Percentiles rank a stretch among this genome's conserved stretches.
Conservation (phyloP, 2,113 vertebrate species). For the Bos indicus region DNA sequence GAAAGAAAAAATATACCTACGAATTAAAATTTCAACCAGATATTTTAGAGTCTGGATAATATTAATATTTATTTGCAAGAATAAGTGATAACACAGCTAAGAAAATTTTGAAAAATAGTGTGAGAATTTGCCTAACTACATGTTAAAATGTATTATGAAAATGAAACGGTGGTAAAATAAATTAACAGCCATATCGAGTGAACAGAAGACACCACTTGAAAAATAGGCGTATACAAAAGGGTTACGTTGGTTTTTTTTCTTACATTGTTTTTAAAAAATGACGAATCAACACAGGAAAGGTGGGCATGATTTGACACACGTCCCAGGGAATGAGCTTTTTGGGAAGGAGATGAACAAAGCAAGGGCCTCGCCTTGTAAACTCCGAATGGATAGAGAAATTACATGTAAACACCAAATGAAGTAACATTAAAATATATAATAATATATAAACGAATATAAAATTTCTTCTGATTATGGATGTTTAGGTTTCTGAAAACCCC, state of each 20-base stretch:
- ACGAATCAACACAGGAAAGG: not conserved
- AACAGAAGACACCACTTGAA: not conserved
- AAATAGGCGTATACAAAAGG: not conserved
- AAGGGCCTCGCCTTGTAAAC: not conserved
- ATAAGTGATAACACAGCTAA: not conserved
- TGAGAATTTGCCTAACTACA: not conserved
- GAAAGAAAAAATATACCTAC: not conserved
- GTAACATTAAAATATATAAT: not conserved
- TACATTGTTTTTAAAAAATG: not conserved
- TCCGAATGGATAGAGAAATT: not conserved
- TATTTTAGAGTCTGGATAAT: not conserved
- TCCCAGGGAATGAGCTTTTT: not conserved
- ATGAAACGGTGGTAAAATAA: not conserved
- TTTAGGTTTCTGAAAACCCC: not conserved
- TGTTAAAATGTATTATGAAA: not conserved
- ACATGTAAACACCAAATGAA: not conserved
- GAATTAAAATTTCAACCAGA: not conserved
- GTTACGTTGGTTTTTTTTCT: not conserved
- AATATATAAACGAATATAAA: not conserved
- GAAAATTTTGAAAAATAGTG: not conserved
- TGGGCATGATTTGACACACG: not conserved
- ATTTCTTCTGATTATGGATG: not conserved
- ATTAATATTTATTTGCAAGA: not conserved
- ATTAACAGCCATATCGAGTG: not conserved
- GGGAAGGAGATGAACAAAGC: not conserved